Evolutionary conservation across 2,797 vertebrate species (phyloP).

Genomic region (Denticeps clupeoides): DNA sequence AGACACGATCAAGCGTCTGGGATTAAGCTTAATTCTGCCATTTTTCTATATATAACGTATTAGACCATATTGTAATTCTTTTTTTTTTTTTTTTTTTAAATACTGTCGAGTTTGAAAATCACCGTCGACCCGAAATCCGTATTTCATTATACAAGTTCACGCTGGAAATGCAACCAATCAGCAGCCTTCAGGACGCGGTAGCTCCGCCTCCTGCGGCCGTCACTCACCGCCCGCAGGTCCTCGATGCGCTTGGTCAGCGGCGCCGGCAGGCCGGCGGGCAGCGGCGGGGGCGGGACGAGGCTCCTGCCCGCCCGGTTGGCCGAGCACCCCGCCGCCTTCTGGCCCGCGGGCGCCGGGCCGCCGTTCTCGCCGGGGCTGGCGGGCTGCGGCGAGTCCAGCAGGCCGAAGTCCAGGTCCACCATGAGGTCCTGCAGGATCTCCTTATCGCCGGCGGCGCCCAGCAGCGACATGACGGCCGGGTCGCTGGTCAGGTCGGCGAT

Average conservation of each 20-base stretch:
- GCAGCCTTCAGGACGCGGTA: background rate
- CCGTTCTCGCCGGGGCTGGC: slow-evolving; percentile 69
- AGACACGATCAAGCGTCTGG: too few species aligned
- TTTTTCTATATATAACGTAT: too few species aligned
- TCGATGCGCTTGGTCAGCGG: slow-evolving; percentile 83
- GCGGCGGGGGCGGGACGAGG: slow-evolving; percentile 67
- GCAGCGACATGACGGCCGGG: slow-evolving; percentile 81
- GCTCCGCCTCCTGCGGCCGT: background rate
- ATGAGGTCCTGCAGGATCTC: slow-evolving; percentile 90
- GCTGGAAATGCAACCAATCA: background rate
- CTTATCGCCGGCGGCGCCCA: slow-evolving; percentile 74
- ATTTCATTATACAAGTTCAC: background rate
- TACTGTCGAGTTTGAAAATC: too few species aligned
- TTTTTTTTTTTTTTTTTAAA: too few species aligned
- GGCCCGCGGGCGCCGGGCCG: slow-evolving; percentile 26
- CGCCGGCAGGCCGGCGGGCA: slow-evolving; percentile 74
- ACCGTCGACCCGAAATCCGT: too few species aligned
- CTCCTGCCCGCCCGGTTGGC: slow-evolving; percentile 35
- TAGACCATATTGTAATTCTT: too few species aligned
- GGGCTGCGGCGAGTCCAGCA: slow-evolving; percentile 82
- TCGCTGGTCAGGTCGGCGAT: slow-evolving; percentile 55
- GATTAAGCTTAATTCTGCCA: too few species aligned
- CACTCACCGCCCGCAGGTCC: slow-evolving; percentile 76
- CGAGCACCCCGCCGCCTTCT: slow-evolving; percentile 30
- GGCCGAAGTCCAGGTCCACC: slow-evolving; percentile 83